Base-by-base conservation (phyloP, 1,140 invertebrate genomes). In the Saccostrea echinata region DNA sequence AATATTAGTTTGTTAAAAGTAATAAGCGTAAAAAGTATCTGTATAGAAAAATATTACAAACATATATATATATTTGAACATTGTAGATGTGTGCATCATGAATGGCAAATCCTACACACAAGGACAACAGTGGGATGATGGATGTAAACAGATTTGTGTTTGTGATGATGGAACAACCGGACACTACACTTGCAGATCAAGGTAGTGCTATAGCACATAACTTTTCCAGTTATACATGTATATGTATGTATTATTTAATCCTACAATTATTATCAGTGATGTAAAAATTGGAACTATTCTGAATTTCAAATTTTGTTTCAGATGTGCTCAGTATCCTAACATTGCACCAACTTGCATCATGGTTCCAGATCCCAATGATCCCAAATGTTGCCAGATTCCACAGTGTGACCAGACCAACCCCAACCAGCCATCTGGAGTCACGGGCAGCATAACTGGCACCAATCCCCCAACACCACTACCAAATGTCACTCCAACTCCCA, bases 361-460 rank as follows among this genome's bases (percentile, higher is more conserved):
- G 90, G 92, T 92, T 57, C 86, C 91, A 55, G 92, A 93, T 86
- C 91, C 92, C 43, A 88, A 88, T 24, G 92, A 93, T 85, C 91
- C 91, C 18, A 61, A 87, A 21, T 93, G 92, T 86, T 93, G 92
- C 80, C 84, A 92, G 88, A 87, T 91, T 9, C 92, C 92, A 68
- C 84, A 92, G 61, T 93, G 92, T 86, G 83, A 86, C 53, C 80
- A 86, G 27, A 64, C 86, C 3, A 89, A 87, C 64, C 86, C 84
- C 30, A 91, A 91, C 85, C 89, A 24, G 53, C 68, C 86, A 43
- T 52, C 86, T 0, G 88, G 88, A 64, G 43, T 92, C 18, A 87
- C 85, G 52, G 92, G 92, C 52, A 84, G 83, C n/a, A 84, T 91
- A 30, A 87, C 88, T 51, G 91, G 91, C 51, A 24, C 91, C 85